Evolutionary conservation across 2,113 vertebrate species (phyloP), one percentile per base, ranked within the genome.

Genomic region (Pangasianodon gigas): DNA sequence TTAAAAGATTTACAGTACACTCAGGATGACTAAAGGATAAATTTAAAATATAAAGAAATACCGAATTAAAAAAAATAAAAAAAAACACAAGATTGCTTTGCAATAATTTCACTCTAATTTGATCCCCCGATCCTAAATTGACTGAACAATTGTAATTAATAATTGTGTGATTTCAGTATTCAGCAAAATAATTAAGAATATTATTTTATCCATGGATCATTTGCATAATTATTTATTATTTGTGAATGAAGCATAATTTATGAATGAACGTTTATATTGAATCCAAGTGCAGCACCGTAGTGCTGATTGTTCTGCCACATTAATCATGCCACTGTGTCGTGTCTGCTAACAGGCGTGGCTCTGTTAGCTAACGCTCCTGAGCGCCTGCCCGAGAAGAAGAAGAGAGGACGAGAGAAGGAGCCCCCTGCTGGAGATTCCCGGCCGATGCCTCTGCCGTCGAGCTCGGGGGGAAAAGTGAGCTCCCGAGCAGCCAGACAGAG

Each of bases 351-450:
- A 99, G 98, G 98, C 21, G 98, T 99, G 82, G 98, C 98, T 0
- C 94, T 99, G 77, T 95, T 99, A 84, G 97, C 98, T 54, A 98
- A 98, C 0, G 97, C 98, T 11, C 98, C 98, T 0, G 98, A 99
- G 90, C 96, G 97, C 0, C 93, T 98, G 11, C 96, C 97, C 0
- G 98, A 99, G 82, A 96, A 95, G 89, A 97, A 92, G 90, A 96
- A 94, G 89, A 91, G 93, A 9, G 91, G 89, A 1, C 96, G 94
- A 89, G 96, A 97, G n/a, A 96, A 97, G 10, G 98, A 99, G 7
- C 89, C 93, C 0, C 56, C 93, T 0, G 0, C 79, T 0, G 94
- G 93, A 0, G 95, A 95, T 56, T 79, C 94, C n/a, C 92, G 95
- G 4, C 90, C 93, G 0, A n/a, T 90, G 62, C 94, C 94, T 0